Evolutionary conservation across 2,797 vertebrate species (phyloP).

Genomic region (Avahi laniger): DNA sequence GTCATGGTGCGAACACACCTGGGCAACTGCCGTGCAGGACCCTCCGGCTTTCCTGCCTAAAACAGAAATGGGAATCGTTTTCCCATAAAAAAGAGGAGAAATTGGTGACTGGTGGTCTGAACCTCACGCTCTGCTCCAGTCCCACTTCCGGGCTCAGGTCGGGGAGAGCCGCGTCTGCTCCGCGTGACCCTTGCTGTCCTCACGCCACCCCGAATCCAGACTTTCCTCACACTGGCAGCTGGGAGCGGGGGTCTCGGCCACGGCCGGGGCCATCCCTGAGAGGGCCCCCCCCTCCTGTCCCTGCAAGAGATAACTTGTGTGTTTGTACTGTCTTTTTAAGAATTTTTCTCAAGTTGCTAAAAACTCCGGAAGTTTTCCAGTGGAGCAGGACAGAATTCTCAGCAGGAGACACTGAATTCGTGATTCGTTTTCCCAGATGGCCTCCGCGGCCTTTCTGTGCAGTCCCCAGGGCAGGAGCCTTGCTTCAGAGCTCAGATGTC

Average conservation of each 20-base stretch:
- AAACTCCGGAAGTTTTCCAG: accelerated
- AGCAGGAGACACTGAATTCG: no score
- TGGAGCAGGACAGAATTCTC: not conserved
- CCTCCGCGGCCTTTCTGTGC: not conserved
- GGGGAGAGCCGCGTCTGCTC: not conserved
- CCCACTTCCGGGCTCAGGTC: accelerated
- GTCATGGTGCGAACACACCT: not conserved
- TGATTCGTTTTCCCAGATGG: not conserved
- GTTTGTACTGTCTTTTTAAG: not conserved
- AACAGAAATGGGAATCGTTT: not conserved
- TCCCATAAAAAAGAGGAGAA: not conserved
- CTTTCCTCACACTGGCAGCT: not conserved
- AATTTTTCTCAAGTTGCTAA: not conserved
- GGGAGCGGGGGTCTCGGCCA: not conserved
- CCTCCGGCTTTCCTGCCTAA: not conserved
- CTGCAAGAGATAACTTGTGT: not conserved
- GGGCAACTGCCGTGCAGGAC: not conserved
- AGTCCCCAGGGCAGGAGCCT: not conserved
- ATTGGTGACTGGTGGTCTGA: accelerated
- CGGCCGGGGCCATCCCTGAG: no score
- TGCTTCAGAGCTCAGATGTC: not conserved
- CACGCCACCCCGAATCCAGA: accelerated
- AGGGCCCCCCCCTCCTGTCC: not conserved
- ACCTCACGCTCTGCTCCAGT: accelerated
- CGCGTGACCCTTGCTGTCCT: accelerated